A percentile compares a stretch with the other conserved stretches of the same genome.
phyloP scores from a whole-genome alignment of 2,888 invertebrate species.

The Dicyrtomina minuta region DNA sequence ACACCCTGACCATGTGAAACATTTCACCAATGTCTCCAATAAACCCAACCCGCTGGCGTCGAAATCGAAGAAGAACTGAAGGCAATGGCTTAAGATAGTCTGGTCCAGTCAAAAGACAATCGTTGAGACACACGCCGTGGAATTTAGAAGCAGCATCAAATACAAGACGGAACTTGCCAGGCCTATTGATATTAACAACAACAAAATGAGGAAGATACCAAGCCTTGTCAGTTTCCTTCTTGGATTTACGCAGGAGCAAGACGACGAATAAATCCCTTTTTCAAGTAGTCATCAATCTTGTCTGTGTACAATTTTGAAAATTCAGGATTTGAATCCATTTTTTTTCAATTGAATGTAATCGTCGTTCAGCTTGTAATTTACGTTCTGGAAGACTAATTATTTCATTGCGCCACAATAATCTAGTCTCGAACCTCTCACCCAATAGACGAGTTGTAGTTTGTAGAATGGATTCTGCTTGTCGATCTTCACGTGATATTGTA shows the following conservation, averaged over 20 bases:
- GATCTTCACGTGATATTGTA: slow-evolving; percentile 12
- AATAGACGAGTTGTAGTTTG: slow-evolving; percentile 5
- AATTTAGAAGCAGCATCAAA: slow-evolving; percentile 39
- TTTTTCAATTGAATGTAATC: slow-evolving; percentile 7
- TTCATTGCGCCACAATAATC: slow-evolving; percentile 26
- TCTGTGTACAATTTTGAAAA: neutral
- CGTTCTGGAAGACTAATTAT: slow-evolving; percentile 17
- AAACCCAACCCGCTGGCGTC: slow-evolving; percentile 31
- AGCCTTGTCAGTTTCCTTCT: neutral
- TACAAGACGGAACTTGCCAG: slow-evolving; percentile 39
- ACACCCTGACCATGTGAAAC: slow-evolving; percentile 38
- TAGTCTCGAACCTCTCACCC: slow-evolving; percentile 24
- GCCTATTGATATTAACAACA: slow-evolving; percentile 27
- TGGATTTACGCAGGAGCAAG: neutral
- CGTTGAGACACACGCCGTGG: slow-evolving; percentile 30
- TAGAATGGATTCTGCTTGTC: slow-evolving; percentile 6
- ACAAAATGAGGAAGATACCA: slow-evolving; percentile 43
- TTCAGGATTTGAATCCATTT: slow-evolving; percentile 21
- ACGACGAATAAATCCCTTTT: slow-evolving; percentile 16
- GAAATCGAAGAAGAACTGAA: slow-evolving; percentile 35
- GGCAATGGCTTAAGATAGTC: slow-evolving; percentile 33
- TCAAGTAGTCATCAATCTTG: slow-evolving; percentile 26
- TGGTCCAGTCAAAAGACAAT: slow-evolving; percentile 34
- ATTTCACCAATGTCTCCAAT: slow-evolving; percentile 41
- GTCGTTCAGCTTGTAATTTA: neutral